Base-by-base conservation (phyloP, 2,888 invertebrate species). In the Helobdella robusta region DNA sequence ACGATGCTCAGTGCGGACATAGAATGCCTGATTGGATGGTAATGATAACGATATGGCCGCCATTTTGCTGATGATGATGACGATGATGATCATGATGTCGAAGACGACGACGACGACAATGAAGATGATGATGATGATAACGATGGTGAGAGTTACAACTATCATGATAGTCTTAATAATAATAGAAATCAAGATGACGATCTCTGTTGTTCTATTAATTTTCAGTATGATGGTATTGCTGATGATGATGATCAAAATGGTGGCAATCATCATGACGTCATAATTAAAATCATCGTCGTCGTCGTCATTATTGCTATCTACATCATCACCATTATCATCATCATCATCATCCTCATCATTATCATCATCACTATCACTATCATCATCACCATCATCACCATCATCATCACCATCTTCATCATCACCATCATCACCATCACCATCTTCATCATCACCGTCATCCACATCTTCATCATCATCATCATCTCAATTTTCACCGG, bases 341-440 rank as follows among this genome's bases (percentile, higher is more conserved):
- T 59, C 59, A 59, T 35, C 59, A 59, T 34, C 59, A 35, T 34
- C 59, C 18, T 59, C 59, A 59, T 59, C 59, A 34, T 35, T 36
- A 59, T 59, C 59, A 59, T 35, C 59, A 34, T 59, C 59, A 59
- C 20, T 36, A 34, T 34, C 59, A 59, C 20, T 36, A 59, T 59
- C 64, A 59, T 64, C 64, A 59, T 64, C 63, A 63, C n/a, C 52
- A 30, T 28, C 63, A 52, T 48, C 63, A 63, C 52, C 52, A 63
- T 36, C 36, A 35, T 64, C 64, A 64, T 64, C 64, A 32, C 20
- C 64, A 64, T 11, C 64, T 59, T 64, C 56, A 64, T 64, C 64
- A 64, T 64, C 54, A 64, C 32, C 64, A 59, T 30, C 56, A 48
- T 40, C 48, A 56, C 36, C 56, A 56, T 64, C 64, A 58, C 34